Evolutionary conservation across 2,888 invertebrate species (phyloP).

Genomic region (Ophonus ardosiacus): DNA sequence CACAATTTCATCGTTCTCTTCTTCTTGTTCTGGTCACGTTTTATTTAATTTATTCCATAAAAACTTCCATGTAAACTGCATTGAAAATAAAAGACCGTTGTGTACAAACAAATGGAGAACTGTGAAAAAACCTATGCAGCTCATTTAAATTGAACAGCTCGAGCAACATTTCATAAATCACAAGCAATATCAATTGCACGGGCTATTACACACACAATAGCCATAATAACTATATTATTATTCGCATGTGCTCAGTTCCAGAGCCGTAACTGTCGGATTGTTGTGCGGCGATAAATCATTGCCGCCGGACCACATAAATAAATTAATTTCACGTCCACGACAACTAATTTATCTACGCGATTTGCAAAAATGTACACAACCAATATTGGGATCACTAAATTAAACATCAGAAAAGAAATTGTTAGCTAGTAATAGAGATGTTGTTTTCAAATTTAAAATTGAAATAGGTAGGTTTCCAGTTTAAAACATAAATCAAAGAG

Average conservation of each 20-base stretch:
- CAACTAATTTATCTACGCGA: constrained; percentile 39
- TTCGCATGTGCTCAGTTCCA: constrained; percentile 46
- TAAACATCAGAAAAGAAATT: neutral
- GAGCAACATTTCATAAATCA: constrained; percentile 59
- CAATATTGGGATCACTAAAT: neutral
- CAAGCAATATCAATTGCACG: constrained; percentile 53
- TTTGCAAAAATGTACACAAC: constrained; percentile 16
- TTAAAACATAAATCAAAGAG: no score
- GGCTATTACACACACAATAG: constrained; percentile 59
- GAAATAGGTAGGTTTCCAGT: neutral
- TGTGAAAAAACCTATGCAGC: constrained; percentile 48
- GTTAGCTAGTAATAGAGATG: neutral
- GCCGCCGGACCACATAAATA: constrained; percentile 55
- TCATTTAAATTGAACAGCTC: constrained; percentile 43
- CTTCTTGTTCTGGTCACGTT: constrained; percentile 17
- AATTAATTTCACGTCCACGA: constrained; percentile 55
- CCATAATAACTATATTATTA: constrained; percentile 63
- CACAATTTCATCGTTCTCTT: neutral
- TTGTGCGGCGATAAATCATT: constrained; percentile 41
- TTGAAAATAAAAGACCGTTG: constrained; percentile 13
- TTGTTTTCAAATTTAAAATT: neutral
- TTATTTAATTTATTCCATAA: constrained; percentile 24
- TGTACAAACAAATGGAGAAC: constrained; percentile 34
- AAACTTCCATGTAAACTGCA: constrained; percentile 10
- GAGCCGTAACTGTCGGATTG: constrained; percentile 58